phyloP scores from a whole-genome alignment of 2,888 invertebrate species.

The Plagiodera versicolora region DNA sequence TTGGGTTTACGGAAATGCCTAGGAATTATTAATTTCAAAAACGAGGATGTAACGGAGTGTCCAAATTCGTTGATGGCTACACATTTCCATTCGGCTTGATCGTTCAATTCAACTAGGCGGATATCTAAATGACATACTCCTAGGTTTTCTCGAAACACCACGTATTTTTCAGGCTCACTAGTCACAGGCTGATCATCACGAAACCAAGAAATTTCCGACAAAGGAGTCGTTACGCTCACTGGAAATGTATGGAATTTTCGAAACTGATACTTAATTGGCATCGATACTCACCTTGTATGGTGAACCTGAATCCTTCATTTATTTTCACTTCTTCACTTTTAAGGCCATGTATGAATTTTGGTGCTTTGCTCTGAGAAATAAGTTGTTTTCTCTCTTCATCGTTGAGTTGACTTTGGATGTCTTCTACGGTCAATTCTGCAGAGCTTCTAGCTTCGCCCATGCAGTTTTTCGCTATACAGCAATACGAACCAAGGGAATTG shows the following conservation, averaged over 20 bases:
- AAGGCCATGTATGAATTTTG: slow-evolving; percentile 78
- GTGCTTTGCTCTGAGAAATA: slow-evolving; percentile 76
- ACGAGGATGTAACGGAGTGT: slow-evolving; percentile 85
- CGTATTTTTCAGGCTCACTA: slow-evolving; percentile 66
- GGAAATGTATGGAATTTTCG: too few species aligned
- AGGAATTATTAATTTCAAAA: slow-evolving; percentile 81
- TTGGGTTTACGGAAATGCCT: slow-evolving; percentile 86
- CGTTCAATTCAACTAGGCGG: slow-evolving; percentile 73
- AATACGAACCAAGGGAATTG: slow-evolving; percentile 86
- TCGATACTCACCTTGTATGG: slow-evolving; percentile 68
- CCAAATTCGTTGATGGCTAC: slow-evolving; percentile 88
- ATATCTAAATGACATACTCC: slow-evolving; percentile 76
- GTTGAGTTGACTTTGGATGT: slow-evolving; percentile 85
- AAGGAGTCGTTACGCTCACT: slow-evolving; percentile 75
- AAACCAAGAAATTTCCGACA: slow-evolving; percentile 84
- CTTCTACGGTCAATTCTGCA: slow-evolving; percentile 86
- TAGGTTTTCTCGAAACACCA: slow-evolving; percentile 67
- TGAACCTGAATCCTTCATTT: slow-evolving; percentile 79
- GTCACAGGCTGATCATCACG: slow-evolving; percentile 81
- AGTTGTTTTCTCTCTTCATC: slow-evolving; percentile 82
- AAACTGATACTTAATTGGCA: too few species aligned
- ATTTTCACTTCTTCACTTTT: slow-evolving; percentile 83
- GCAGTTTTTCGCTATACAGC: slow-evolving; percentile 85
- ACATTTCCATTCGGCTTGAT: slow-evolving; percentile 92
- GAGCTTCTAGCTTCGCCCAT: slow-evolving; percentile 89